Conservation (phyloP, 2,797 vertebrate genomes). For the Falco berigora region DNA sequence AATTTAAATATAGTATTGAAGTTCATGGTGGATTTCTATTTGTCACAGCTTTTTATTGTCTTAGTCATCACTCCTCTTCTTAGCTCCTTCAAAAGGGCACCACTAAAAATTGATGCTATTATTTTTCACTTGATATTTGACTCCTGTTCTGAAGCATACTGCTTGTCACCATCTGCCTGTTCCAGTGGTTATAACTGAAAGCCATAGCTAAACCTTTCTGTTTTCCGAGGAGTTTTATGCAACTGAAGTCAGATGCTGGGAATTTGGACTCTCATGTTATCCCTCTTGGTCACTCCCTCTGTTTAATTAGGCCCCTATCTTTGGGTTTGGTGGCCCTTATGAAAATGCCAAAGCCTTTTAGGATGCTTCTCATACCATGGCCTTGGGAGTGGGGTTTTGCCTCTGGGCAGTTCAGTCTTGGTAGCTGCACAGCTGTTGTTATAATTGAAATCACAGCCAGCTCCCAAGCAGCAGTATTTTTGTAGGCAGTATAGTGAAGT, state of each 20-base stretch:
- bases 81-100: constrained; percentile 9
- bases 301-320: neutral
- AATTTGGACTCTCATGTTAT: neutral
- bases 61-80: neutral
- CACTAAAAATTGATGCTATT: neutral
- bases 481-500: neutral
- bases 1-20: constrained; percentile 7
- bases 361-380: neutral
- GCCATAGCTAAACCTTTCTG: neutral
- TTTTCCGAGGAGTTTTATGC: neutral
- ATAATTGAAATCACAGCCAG: neutral
- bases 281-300: neutral
- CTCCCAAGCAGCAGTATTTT: neutral
- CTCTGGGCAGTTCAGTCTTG: neutral
- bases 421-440: neutral
- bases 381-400: neutral
- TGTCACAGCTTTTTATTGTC: constrained; percentile 2
- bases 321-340: neutral
- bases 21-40: neutral
- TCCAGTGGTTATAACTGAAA: neutral
- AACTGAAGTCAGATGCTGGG: neutral
- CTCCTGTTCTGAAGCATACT: neutral
- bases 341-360: neutral
- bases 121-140: neutral
- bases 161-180: neutral